A percentile compares a stretch with the other conserved stretches of the same genome.
phyloP scores from a whole-genome alignment of 2,797 vertebrate genomes.

The Macroramphosus scolopax region DNA sequence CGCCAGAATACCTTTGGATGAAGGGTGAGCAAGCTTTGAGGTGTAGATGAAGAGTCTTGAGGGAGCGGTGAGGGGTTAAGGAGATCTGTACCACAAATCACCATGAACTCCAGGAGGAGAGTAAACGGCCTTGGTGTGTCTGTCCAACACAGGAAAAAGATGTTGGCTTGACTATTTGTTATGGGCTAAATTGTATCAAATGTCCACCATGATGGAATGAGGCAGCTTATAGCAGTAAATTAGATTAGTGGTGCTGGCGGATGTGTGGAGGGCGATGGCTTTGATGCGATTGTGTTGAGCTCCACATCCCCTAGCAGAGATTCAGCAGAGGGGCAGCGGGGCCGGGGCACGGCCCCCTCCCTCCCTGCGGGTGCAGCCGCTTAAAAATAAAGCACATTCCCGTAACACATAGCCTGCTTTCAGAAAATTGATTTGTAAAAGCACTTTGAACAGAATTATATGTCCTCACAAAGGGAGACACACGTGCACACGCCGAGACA shows the following conservation, averaged over 20 bases:
- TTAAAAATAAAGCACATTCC: constrained; percentile 57
- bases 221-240: constrained; percentile 47
- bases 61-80: constrained; percentile 1
- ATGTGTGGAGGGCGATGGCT: constrained; percentile 14
- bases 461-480: constrained; percentile 32
- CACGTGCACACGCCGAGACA: constrained; percentile 30
- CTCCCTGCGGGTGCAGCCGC: constrained; percentile 32
- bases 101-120: constrained; percentile 1
- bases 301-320: constrained; percentile 18
- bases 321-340: constrained; percentile 8
- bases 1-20: too few relatives aligned
- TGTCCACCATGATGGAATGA: constrained; percentile 34
- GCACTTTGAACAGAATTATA: constrained; percentile 42
- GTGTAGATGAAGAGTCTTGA: constrained; percentile 10
- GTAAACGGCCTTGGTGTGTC: constrained; percentile 21
- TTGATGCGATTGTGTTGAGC: constrained; percentile 49
- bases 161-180: constrained; percentile 25
- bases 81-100: too few relatives aligned
- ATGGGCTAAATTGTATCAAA: constrained; percentile 38
- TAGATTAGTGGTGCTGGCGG: constrained; percentile 51
- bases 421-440: constrained; percentile 26
- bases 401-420: constrained; percentile 17
- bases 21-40: constrained; percentile 14
- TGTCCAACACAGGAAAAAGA: constrained; percentile 10
- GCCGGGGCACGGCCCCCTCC: constrained; percentile 6